A percentile compares a stretch with the other conserved stretches of the same genome.
These are phyloP conservation scores for Pristionchus japonicus DNA, from an alignment of 2,888 invertebrate species.

Conservation along the genomic window DNA sequence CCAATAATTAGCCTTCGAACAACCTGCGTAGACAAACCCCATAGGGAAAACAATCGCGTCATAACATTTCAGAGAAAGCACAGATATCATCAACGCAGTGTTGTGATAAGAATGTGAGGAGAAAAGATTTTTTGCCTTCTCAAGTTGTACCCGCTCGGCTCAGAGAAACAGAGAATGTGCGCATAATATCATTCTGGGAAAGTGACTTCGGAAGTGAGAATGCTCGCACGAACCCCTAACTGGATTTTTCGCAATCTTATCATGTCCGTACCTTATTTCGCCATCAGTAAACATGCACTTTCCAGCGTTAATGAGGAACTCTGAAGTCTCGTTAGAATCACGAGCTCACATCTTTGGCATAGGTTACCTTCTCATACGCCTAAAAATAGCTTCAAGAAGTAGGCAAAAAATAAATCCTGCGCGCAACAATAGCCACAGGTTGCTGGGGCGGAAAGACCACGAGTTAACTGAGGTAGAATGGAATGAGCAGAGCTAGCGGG, in stretches of 20 bases:
- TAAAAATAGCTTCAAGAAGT: not conserved
- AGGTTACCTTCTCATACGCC: not conserved
- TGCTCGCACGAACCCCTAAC: not conserved
- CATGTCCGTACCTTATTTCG: not conserved
- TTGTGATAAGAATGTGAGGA: not conserved
- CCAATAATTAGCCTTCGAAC: not conserved
- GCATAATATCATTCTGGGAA: not conserved
- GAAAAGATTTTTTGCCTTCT: not conserved
- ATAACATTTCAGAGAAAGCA: not conserved
- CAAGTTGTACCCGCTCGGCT: not conserved
- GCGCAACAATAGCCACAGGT: not conserved
- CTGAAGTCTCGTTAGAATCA: not conserved
- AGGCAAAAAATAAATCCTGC: not conserved
- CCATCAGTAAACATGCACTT: not conserved
- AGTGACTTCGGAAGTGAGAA: not conserved
- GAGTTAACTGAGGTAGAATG: conserved; percentile 19
- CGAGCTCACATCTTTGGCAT: not conserved
- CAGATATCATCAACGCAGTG: no score
- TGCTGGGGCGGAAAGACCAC: not conserved
- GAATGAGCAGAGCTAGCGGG: not conserved
- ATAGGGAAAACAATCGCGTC: not conserved
- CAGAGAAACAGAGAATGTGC: not conserved
- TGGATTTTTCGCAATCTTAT: not conserved
- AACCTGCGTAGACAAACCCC: not conserved
- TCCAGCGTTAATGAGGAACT: not conserved